phyloP scores from a whole-genome alignment of 1,140 invertebrate species.

The Thaumatotibia leucotreta region DNA sequence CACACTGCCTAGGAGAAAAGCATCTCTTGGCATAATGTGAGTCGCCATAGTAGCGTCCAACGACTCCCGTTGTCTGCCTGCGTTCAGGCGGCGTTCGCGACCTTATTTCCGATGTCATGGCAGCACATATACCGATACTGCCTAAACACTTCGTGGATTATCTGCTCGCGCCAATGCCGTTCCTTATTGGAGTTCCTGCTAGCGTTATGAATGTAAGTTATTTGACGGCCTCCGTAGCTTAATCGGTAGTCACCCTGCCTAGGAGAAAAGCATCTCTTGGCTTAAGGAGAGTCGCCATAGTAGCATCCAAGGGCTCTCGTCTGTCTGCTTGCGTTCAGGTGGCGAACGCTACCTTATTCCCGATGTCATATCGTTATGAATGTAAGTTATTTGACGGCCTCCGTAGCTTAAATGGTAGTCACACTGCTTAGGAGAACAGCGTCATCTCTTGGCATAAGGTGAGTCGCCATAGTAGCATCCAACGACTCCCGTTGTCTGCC shows the following conservation, averaged over 20 bases:
- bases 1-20: no score
- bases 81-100: conserved; percentile 94
- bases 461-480: conserved; percentile 83
- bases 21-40: no score
- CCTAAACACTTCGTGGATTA: conserved; percentile 93
- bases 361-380: conserved; percentile 85
- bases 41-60: conserved; percentile 93
- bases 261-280: no score
- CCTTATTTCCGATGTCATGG: conserved; percentile 98
- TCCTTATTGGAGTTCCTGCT: conserved; percentile 93
- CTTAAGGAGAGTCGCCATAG: conserved; percentile 85
- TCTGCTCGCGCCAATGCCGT: conserved; percentile 95
- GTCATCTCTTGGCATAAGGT: no score
- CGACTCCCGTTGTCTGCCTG: conserved; percentile 92
- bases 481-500: conserved; percentile 89
- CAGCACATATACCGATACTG: conserved; percentile 96
- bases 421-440: no score
- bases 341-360: conserved; percentile 94
- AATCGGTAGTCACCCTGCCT: no score
- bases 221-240: no score
- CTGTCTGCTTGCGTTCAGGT: conserved; percentile 96
- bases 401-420: no score
- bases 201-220: conserved; percentile 85
- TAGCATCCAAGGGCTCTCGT: conserved; percentile 81
- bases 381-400: no score